Percentiles rank a stretch among this genome's conserved stretches.
Conservation (phyloP, 2,797 vertebrate species). For the Crax fasciolata region DNA sequence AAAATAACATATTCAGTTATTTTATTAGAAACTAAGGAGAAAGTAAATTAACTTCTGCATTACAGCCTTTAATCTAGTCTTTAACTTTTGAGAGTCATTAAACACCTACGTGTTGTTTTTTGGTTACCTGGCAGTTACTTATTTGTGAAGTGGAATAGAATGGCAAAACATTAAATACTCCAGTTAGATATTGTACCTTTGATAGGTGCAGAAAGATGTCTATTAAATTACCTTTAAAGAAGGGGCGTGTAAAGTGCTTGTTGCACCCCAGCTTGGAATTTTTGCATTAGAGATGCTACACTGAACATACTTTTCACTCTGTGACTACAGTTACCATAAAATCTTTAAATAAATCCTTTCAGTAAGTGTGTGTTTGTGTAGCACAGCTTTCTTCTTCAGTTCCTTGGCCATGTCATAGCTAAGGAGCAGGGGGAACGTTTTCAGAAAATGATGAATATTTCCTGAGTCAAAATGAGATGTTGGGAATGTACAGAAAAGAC, state of each 20-base stretch:
- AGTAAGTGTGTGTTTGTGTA: not conserved
- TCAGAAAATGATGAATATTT: constrained; percentile 44
- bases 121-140: not conserved
- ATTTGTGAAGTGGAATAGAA: not conserved
- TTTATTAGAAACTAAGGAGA: not conserved
- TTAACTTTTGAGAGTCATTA: not conserved
- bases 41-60: not conserved
- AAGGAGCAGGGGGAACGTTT: not conserved
- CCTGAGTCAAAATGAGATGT: constrained; percentile 53
- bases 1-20: not conserved
- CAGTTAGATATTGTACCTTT: not conserved
- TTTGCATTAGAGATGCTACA: constrained; percentile 1
- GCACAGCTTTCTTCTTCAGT: constrained; percentile 27
- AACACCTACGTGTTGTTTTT: not conserved
- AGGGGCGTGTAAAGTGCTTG: not conserved
- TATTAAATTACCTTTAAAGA: not conserved
- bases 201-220: not conserved
- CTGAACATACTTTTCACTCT: not conserved
- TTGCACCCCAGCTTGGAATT: constrained; percentile 12
- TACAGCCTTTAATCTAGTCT: not conserved
- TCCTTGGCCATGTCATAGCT: not conserved
- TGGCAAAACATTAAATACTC: not conserved
- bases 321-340: constrained; percentile 16
- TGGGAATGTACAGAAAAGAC: constrained; percentile 45
- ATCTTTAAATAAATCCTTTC: constrained; percentile 49